These are phyloP conservation scores for Pseudomugil tenellus DNA, from an alignment of 2,797 vertebrate species.

Conservation along the genomic window DNA sequence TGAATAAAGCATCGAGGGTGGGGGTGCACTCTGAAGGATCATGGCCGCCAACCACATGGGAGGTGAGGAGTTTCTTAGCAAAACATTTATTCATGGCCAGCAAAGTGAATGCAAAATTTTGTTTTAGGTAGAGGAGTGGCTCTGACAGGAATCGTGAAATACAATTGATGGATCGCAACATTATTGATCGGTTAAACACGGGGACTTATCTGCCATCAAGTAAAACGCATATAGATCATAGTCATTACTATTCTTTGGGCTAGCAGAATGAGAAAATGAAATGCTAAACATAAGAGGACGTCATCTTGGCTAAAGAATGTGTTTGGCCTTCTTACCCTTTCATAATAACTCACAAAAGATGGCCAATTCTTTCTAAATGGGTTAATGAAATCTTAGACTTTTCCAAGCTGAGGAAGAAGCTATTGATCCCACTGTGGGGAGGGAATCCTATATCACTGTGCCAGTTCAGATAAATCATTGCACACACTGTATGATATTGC, in stretches of 20 bases:
- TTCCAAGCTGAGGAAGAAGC: conserved; percentile 70
- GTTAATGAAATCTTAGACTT: conserved; percentile 85
- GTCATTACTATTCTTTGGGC: conserved; percentile 65
- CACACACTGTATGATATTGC: conserved; percentile 71
- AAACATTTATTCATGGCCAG: conserved; percentile 79
- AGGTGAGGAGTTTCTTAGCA: conserved; percentile 73
- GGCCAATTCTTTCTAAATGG: conserved; percentile 79
- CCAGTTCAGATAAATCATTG: conserved; percentile 83
- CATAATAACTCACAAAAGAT: conserved; percentile 81
- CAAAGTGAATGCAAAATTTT: conserved; percentile 73
- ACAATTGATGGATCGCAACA: conserved; percentile 76
- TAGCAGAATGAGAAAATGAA: conserved; percentile 49
- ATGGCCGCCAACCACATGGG: conserved; percentile 73
- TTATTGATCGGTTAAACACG: conserved; percentile 78
- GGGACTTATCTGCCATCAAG: conserved; percentile 74
- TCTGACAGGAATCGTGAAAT: conserved; percentile 69
- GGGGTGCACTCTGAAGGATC: conserved; percentile 68
- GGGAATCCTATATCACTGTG: conserved; percentile 80
- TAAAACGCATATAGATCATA: conserved; percentile 71
- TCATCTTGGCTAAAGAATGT: conserved; percentile 71
- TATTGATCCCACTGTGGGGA: conserved; percentile 79
- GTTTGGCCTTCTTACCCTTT: conserved; percentile 77
- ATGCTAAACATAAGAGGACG: conserved; percentile 51
- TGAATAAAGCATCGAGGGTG: conserved; percentile 76
- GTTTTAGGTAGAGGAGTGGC: conserved; percentile 63